Percentiles rank a stretch among this genome's conserved stretches.
Conservation (phyloP, 2,113 vertebrate genomes). For the Rostratula benghalensis region DNA sequence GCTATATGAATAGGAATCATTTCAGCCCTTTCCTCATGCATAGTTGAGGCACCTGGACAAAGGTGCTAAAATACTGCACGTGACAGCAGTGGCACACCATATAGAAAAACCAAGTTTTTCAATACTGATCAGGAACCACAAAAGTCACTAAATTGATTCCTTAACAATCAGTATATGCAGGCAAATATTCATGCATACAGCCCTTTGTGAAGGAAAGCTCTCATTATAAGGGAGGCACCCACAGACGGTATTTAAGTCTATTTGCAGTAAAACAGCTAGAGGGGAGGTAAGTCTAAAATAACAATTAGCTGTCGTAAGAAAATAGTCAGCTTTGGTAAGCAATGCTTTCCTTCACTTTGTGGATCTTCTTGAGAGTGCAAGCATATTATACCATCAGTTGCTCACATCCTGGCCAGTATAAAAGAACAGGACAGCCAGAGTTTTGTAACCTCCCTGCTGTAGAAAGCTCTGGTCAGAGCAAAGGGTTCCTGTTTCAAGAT, state of each 20-base stretch:
- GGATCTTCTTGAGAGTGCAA: neutral
- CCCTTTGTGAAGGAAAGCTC: neutral
- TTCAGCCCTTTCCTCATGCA: neutral
- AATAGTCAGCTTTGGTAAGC: conserved; percentile 14
- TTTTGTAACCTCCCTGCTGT: neutral
- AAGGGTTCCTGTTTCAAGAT: neutral
- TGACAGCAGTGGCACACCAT: accelerated
- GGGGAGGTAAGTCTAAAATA: neutral
- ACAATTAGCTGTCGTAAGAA: neutral
- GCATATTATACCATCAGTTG: neutral
- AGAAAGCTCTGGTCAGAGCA: neutral
- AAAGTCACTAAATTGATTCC: neutral
- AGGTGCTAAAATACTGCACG: neutral
- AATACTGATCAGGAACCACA: no score
- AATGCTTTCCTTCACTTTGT: neutral
- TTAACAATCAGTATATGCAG: neutral
- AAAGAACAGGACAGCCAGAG: neutral
- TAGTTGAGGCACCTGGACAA: neutral
- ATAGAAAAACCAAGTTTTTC: neutral
- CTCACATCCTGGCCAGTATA: neutral
- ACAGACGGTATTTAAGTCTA: neutral
- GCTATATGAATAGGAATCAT: neutral
- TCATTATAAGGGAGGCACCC: neutral
- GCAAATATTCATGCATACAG: neutral
- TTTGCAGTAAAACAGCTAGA: neutral